Evolutionary conservation across 92 coral and sea anemone genomes (phyloP).

Genomic region (Bergia puertoricense): DNA sequence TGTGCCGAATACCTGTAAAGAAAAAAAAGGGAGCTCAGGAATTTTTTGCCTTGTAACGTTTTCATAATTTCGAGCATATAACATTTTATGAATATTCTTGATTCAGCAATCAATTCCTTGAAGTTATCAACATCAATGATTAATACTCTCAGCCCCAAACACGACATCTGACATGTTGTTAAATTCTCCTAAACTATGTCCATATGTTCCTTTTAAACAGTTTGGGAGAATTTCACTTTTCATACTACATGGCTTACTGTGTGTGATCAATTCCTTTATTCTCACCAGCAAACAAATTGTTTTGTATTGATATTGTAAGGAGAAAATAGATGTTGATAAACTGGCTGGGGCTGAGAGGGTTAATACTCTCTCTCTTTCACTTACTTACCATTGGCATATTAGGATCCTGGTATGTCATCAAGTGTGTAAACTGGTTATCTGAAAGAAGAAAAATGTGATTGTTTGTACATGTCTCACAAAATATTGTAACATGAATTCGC

Average conservation of each 20-base stretch:
- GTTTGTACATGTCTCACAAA: not conserved
- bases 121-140: too few relatives aligned
- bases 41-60: not conserved
- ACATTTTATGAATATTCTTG: too few relatives aligned
- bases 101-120: not conserved
- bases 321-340: too few relatives aligned
- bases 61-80: not conserved
- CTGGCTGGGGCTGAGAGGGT: too few relatives aligned
- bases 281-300: too few relatives aligned
- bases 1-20: slow-evolving; percentile 16
- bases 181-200: too few relatives aligned
- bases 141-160: not conserved
- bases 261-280: too few relatives aligned
- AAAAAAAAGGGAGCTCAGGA: not conserved
- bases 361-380: not conserved
- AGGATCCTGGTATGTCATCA: slow-evolving; percentile 15
- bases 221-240: too few relatives aligned
- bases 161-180: too few relatives aligned
- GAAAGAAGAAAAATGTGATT: not conserved
- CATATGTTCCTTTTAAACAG: too few relatives aligned
- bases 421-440: slow-evolving; percentile 26
- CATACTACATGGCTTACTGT: too few relatives aligned
- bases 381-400: not conserved
- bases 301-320: too few relatives aligned
- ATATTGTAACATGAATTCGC: not conserved